Evolutionary conservation across 2,113 vertebrate genomes (phyloP), one percentile per base, ranked within the genome.

Genomic region (Fukomys damarensis): DNA sequence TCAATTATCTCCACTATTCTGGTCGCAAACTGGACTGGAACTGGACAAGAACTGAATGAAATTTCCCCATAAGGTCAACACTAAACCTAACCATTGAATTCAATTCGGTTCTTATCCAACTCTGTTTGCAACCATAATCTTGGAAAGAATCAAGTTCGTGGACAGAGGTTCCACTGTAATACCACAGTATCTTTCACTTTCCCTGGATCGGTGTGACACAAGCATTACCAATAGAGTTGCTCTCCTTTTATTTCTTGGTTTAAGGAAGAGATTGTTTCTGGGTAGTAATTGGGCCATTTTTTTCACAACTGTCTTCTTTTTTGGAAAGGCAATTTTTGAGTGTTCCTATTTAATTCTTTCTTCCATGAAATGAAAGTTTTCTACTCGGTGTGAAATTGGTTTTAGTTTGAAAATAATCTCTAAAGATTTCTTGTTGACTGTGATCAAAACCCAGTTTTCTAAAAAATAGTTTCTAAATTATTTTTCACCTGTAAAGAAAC

Each of bases 401-500:
- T 94, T 94, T 66, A 85, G 85, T 96, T 97, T 79, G 66, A 96
- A 95, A 97, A 72, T 68, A 63, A 92, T 88, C 77, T 94, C 84
- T 65, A 86, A 68, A 94, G 76, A 85, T 85, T 90, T 96, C 30
- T 92, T 88, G 2, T 56, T 41, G 63, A 66, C 58, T 43, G 19
- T 74, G 41, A 95, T 96, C 65, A 94, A 95, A 96, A 79, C 17
- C 52, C 82, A 52, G 76, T 77, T 88, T 59, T 56, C 28, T 35
- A 77, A 81, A 86, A 89, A 83, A 70, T 68, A 46, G 56, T 63
- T 91, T 58, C 86, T 83, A 72, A 79, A 86, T 92, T 61, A 93
- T 82, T 90, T 95, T 54, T 30, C 59, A 86, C 30, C 38, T 90
- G 2, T 63, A 92, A 35, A 82, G 52, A 86, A 92, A 85, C 76